phyloP scores from a whole-genome alignment of 1,140 invertebrate species.

The Grapholita molesta region DNA sequence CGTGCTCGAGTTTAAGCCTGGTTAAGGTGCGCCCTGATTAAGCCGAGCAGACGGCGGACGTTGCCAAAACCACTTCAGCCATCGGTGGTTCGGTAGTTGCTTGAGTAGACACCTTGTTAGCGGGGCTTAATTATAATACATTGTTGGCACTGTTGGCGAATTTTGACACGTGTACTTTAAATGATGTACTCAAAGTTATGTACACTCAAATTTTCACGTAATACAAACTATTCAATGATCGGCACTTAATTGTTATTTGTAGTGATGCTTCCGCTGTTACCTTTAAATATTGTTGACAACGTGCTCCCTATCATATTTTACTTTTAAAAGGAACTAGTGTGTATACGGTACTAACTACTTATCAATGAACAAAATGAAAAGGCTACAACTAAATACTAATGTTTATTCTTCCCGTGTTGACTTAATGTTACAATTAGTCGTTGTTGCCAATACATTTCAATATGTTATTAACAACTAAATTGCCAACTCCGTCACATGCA shows the following conservation, averaged over 20 bases:
- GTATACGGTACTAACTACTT: too few relatives aligned
- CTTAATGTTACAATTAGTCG: background rate
- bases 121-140: background rate
- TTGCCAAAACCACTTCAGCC: constrained; percentile 65
- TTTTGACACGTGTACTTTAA: background rate
- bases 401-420: constrained; percentile 19
- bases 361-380: constrained; percentile 22
- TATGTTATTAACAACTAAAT: background rate
- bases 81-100: constrained; percentile 25
- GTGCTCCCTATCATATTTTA: too few relatives aligned
- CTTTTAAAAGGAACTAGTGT: too few relatives aligned
- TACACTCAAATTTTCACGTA: too few relatives aligned
- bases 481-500: background rate
- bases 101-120: constrained; percentile 26
- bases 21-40: constrained; percentile 61
- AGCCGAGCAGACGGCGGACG: constrained; percentile 49
- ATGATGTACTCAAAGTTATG: too few relatives aligned
- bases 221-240: too few relatives aligned
- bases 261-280: too few relatives aligned
- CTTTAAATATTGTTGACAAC: too few relatives aligned
- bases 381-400: constrained; percentile 20
- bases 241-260: too few relatives aligned
- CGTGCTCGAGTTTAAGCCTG: constrained; percentile 45
- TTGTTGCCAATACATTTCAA: background rate
- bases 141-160: background rate